Evolutionary conservation across 2,888 invertebrate genomes (phyloP).

Genomic region (Azorinus chamasolen): DNA sequence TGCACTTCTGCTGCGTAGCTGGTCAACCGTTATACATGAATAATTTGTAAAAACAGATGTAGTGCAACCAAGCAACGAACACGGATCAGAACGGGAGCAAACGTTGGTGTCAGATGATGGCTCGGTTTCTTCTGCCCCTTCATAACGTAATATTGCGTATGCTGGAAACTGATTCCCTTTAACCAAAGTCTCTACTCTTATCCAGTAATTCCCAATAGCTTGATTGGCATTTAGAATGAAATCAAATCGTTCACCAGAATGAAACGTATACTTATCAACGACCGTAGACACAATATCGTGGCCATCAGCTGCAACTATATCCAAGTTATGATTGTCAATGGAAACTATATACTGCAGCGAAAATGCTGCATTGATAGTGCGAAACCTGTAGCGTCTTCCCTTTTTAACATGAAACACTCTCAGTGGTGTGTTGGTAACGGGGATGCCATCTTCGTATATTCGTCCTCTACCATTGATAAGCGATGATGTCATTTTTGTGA

Average conservation of each 20-base stretch:
- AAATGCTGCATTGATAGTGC: slow-evolving; percentile 71
- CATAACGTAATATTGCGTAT: slow-evolving; percentile 69
- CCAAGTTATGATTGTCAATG: slow-evolving; percentile 71
- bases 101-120: slow-evolving; percentile 39
- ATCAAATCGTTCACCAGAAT: slow-evolving; percentile 79
- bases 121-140: slow-evolving; percentile 46
- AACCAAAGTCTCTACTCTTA: slow-evolving; percentile 71
- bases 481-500: slow-evolving; percentile 45
- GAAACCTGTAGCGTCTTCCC: slow-evolving; percentile 60
- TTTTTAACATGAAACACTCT: slow-evolving; percentile 53
- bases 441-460: slow-evolving; percentile 26
- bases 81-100: slow-evolving; percentile 58
- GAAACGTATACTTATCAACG: slow-evolving; percentile 69
- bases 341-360: slow-evolving; percentile 70
- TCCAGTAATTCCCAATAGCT: slow-evolving; percentile 74
- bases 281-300: slow-evolving; percentile 61
- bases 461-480: slow-evolving; percentile 73
- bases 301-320: slow-evolving; percentile 74
- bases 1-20: slow-evolving; percentile 33
- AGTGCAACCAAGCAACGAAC: slow-evolving; percentile 71
- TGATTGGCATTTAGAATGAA: slow-evolving; percentile 71
- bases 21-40: slow-evolving; percentile 56
- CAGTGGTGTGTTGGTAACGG: slow-evolving; percentile 57
- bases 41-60: slow-evolving; percentile 30
- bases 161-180: slow-evolving; percentile 37